These are phyloP conservation scores for Ctenopoma kingsleyae DNA, from an alignment of 2,797 vertebrate species.

Conservation along the genomic window DNA sequence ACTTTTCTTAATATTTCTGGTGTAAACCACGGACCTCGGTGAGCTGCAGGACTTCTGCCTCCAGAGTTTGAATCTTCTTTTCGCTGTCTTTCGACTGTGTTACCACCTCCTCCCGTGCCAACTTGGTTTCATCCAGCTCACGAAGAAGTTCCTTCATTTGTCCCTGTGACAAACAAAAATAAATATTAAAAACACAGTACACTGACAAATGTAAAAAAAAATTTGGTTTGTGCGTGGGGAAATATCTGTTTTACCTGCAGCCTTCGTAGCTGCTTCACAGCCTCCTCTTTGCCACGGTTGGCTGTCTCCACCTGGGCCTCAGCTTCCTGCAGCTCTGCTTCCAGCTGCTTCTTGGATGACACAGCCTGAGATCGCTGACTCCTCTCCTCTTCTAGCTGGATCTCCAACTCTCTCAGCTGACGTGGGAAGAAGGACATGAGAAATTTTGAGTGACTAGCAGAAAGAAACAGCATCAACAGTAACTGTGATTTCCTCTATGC, in stretches of 20 bases:
- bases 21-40: constrained; percentile 84
- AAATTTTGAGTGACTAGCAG: background rate
- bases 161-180: constrained; percentile 70
- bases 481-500: background rate
- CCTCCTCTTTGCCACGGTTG: constrained; percentile 89
- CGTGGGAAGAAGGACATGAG: background rate
- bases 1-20: background rate
- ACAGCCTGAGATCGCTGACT: constrained; percentile 89
- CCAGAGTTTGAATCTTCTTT: constrained; percentile 91
- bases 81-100: constrained; percentile 88
- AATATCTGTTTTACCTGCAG: constrained; percentile 83
- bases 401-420: constrained; percentile 90
- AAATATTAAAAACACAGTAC: background rate
- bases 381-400: constrained; percentile 91
- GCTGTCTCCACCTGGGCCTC: constrained; percentile 85
- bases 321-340: constrained; percentile 90
- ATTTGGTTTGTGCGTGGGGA: accelerated
- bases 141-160: constrained; percentile 92
- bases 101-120: constrained; percentile 88
- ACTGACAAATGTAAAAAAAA: background rate
- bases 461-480: background rate
- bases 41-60: constrained; percentile 90
- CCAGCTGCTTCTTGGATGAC: constrained; percentile 89
- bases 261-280: constrained; percentile 87
- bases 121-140: constrained; percentile 90